Percentiles rank a stretch among this genome's conserved stretches.
phyloP scores from a whole-genome alignment of 2,888 invertebrate genomes.

The Drosophila melanosoma region DNA sequence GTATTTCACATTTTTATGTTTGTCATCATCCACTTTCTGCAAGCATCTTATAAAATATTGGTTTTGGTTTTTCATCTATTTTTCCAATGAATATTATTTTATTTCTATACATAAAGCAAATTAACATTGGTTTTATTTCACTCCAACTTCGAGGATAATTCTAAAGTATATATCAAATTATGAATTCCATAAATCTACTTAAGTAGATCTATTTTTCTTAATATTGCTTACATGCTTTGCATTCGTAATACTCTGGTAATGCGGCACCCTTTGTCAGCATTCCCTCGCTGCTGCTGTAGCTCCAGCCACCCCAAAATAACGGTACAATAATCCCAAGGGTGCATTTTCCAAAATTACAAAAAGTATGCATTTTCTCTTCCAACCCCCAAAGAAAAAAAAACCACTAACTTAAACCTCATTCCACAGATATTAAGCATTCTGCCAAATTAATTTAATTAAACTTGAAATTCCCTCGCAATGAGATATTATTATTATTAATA shows the following conservation, averaged over 20 bases:
- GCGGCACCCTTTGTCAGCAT: conserved; percentile 8
- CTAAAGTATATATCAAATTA: background rate
- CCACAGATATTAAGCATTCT: background rate
- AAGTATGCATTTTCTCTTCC: conserved; percentile 6
- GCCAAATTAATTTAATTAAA: conserved; percentile 8
- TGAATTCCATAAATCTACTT: conserved; percentile 13
- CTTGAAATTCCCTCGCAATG: conserved; percentile 1
- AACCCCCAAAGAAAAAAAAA: conserved; percentile 12
- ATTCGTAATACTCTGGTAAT: conserved; percentile 6
- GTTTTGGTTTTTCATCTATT: background rate
- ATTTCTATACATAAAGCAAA: background rate
- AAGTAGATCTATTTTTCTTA: background rate
- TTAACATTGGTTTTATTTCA: background rate
- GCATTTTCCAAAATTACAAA: conserved; percentile 7
- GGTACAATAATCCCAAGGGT: conserved; percentile 10
- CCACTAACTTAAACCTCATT: background rate
- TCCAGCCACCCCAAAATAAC: conserved; percentile 7
- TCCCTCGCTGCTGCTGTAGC: background rate
- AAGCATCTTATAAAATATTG: background rate
- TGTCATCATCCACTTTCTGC: background rate
- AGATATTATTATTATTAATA: background rate
- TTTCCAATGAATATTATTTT: background rate
- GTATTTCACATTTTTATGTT: background rate
- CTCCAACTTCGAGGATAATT: background rate
- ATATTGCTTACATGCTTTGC: background rate